Percentiles rank a stretch among this genome's conserved stretches.
phyloP scores from a whole-genome alignment of 2,888 invertebrate genomes.

The Nephrotoma flavescens region DNA sequence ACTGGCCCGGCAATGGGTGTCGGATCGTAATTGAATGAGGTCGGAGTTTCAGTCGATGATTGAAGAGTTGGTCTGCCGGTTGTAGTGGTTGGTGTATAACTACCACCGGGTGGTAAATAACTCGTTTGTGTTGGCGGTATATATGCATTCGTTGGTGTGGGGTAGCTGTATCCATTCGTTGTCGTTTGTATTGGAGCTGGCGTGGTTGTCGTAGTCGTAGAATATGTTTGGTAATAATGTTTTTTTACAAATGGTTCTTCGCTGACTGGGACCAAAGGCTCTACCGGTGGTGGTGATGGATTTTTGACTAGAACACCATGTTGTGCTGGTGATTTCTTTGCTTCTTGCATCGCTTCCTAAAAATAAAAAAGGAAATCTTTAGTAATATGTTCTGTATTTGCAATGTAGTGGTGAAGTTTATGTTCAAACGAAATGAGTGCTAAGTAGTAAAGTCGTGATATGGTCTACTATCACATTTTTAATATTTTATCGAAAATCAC shows the following conservation, averaged over 20 bases:
- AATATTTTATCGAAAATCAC: no score
- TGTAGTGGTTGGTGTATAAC: conserved; percentile 7
- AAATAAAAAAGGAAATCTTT: conserved; percentile 12
- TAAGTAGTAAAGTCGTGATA: no score
- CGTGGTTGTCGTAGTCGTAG: conserved; percentile 9
- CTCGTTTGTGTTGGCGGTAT: conserved; percentile 21
- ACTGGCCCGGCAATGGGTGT: conserved; percentile 12
- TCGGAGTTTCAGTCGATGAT: conserved; percentile 5
- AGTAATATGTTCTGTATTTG: no score
- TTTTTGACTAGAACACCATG: conserved; percentile 40
- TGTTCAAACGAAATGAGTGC: no score
- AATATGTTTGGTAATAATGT: conserved; percentile 7
- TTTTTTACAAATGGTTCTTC: conserved; percentile 26
- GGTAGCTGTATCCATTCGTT: conserved; percentile 27
- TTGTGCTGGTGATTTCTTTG: conserved; percentile 54
- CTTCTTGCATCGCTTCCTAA: conserved; percentile 54
- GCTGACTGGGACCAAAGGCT: conserved; percentile 20
- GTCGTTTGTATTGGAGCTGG: conserved; percentile 14
- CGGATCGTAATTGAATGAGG: conserved; percentile 22
- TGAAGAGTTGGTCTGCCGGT: not conserved
- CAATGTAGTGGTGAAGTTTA: no score
- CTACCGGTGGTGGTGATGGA: conserved; percentile 19
- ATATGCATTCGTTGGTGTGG: conserved; percentile 19
- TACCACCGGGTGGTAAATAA: conserved; percentile 4
- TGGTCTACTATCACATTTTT: no score